phyloP scores from a whole-genome alignment of 2,113 vertebrate genomes.

The Sula dactylatra region DNA sequence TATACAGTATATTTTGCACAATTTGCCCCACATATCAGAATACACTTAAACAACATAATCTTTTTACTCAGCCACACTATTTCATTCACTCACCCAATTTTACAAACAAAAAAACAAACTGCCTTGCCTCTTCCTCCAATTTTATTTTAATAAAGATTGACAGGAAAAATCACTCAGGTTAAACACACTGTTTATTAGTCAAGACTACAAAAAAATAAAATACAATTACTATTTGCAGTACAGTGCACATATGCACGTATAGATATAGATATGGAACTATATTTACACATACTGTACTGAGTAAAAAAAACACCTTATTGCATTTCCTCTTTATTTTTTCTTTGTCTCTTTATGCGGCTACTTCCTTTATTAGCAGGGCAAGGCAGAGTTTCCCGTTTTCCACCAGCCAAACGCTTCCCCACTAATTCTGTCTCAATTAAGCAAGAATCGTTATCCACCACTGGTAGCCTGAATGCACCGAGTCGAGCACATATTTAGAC shows the following conservation, averaged over 20 bases:
- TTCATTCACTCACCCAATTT: not conserved
- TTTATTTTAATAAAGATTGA: not conserved
- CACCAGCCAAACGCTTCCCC: not conserved
- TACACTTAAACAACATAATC: not conserved
- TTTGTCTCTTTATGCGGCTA: not conserved
- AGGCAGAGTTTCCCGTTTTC: not conserved
- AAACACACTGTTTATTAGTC: not conserved
- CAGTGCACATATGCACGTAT: rapidly evolving
- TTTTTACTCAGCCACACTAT: not conserved
- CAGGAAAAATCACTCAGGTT: not conserved
- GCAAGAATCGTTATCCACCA: not conserved
- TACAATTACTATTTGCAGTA: not conserved
- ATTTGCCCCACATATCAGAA: not conserved
- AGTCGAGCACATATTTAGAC: not conserved
- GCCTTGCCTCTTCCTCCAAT: not conserved
- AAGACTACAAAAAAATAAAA: not conserved
- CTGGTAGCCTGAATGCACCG: not conserved
- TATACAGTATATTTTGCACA: not conserved
- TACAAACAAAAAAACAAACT: not conserved
- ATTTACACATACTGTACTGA: not conserved
- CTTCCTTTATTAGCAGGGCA: not conserved
- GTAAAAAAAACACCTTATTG: not conserved
- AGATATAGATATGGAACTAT: rapidly evolving
- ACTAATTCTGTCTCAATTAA: not conserved
- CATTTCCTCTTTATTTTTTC: not conserved